Evolutionary conservation across 2,797 vertebrate genomes (phyloP).

Genomic region (Masticophis lateralis): DNA sequence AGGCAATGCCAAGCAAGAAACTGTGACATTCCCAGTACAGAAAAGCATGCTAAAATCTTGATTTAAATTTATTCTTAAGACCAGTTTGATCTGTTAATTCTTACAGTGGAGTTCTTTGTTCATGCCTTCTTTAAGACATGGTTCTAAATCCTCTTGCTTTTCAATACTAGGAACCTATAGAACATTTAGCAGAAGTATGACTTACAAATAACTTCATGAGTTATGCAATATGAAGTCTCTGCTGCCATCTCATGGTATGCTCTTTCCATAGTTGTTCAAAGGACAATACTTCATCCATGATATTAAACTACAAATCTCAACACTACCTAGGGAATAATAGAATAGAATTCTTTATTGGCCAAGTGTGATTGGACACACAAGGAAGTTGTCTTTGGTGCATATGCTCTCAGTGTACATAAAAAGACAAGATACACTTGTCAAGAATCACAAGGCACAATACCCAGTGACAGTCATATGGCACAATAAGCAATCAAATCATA

Average conservation of each 20-base stretch:
- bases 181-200: neutral
- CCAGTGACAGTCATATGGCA: too few species aligned
- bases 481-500: too few species aligned
- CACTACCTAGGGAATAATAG: neutral
- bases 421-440: too few species aligned
- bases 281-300: neutral
- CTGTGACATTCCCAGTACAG: neutral
- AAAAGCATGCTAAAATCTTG: neutral
- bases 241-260: conserved; percentile 58
- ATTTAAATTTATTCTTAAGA: neutral
- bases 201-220: neutral
- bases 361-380: too few species aligned
- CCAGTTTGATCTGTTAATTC: neutral
- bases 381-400: too few species aligned
- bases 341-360: too few species aligned
- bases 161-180: neutral
- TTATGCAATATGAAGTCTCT: conserved; percentile 37
- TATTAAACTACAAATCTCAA: neutral
- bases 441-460: too few species aligned
- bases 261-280: neutral
- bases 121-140: neutral
- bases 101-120: neutral
- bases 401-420: too few species aligned
- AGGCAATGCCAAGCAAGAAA: neutral
- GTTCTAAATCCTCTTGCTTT: conserved; percentile 19